Percentiles rank a stretch among this genome's conserved stretches.
phyloP scores from a whole-genome alignment of 2,888 invertebrate species.

The Eupithecia centaureata region DNA sequence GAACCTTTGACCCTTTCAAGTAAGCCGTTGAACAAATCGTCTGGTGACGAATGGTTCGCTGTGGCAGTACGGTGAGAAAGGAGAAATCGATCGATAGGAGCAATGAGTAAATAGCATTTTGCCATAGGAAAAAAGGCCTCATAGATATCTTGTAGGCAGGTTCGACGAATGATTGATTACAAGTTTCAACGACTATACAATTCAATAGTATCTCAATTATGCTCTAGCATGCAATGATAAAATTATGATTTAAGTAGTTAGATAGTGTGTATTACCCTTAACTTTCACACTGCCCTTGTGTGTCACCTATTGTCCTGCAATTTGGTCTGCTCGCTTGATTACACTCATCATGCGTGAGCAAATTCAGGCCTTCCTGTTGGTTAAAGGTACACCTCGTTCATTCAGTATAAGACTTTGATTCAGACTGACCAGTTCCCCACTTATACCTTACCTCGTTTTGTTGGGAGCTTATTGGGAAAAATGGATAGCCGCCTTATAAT shows the following conservation, averaged over 20 bases:
- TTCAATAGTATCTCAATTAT: too few relatives aligned
- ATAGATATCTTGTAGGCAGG: too few relatives aligned
- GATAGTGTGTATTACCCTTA: background rate
- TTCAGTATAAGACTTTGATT: constrained; percentile 61
- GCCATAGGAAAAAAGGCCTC: too few relatives aligned
- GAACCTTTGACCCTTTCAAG: too few relatives aligned
- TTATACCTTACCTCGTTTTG: background rate
- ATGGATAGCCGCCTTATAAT: constrained; percentile 62
- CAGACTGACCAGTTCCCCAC: constrained; percentile 43
- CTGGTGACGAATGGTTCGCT: too few relatives aligned
- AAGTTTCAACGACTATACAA: too few relatives aligned
- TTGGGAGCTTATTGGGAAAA: constrained; percentile 8
- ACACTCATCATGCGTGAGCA: constrained; percentile 63
- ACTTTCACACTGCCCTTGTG: constrained; percentile 51
- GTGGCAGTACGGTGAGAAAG: too few relatives aligned
- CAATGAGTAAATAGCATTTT: too few relatives aligned
- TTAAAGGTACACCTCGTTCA: constrained; percentile 58
- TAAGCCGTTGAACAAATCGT: too few relatives aligned
- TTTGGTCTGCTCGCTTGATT: constrained; percentile 55
- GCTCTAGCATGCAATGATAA: too few relatives aligned
- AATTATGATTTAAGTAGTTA: background rate
- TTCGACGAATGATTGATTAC: too few relatives aligned
- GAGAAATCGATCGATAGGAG: too few relatives aligned
- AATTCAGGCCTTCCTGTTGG: constrained; percentile 69
- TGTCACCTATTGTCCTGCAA: constrained; percentile 57